phyloP scores from a whole-genome alignment of 1,140 invertebrate genomes.

The Saccostrea echinata region DNA sequence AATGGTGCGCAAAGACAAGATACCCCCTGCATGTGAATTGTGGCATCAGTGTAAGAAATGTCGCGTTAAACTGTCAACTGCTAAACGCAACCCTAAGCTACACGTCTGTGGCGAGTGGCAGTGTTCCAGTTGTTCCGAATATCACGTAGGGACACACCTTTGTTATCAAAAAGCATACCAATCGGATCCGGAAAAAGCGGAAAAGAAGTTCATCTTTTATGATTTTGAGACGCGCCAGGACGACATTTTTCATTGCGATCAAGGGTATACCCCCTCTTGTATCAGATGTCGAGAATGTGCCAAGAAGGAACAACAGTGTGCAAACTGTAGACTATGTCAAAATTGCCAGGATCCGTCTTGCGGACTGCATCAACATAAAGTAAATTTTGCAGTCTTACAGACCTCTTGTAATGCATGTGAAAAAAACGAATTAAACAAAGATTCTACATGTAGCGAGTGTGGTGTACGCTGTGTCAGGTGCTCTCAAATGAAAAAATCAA shows the following conservation, averaged over 20 bases:
- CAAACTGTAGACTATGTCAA: conserved; percentile 36
- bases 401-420: conserved; percentile 36
- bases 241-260: conserved; percentile 28
- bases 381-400: conserved; percentile 42
- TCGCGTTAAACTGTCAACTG: conserved; percentile 37
- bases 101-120: conserved; percentile 47
- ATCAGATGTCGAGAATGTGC: conserved; percentile 36
- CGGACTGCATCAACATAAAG: neutral
- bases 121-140: conserved; percentile 39
- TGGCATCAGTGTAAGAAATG: conserved; percentile 40
- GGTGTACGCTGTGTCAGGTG: conserved; percentile 47
- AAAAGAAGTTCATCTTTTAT: conserved; percentile 44
- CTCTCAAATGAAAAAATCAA: conserved; percentile 24
- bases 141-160: conserved; percentile 42
- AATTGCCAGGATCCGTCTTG: conserved; percentile 36
- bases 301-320: conserved; percentile 37
- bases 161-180: conserved; percentile 38
- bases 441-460: conserved; percentile 38
- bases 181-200: neutral
- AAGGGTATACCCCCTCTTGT: conserved; percentile 25
- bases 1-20: neutral
- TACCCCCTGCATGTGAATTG: conserved; percentile 26
- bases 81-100: conserved; percentile 30
- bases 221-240: conserved; percentile 48
- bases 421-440: neutral